Conservation (phyloP, 2,797 vertebrate genomes). For the Xenentodon cancila region DNA sequence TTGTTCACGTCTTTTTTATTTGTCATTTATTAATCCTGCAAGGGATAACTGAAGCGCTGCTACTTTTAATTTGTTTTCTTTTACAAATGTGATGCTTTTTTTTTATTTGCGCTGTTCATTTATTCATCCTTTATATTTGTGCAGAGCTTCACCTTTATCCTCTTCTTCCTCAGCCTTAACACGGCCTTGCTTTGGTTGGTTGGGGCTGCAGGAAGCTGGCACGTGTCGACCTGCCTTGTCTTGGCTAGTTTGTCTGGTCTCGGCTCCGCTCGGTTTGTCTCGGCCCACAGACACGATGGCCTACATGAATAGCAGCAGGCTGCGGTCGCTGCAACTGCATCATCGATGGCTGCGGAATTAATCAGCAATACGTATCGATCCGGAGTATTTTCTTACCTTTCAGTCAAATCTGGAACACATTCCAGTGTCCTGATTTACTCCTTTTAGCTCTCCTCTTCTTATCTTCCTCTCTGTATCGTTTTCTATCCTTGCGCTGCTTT, state of each 20-base stretch:
- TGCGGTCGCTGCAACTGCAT: conserved; percentile 26
- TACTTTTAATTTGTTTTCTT: too few species aligned
- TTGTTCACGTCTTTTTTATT: too few species aligned
- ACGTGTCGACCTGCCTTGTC: too few species aligned
- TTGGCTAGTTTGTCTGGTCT: too few species aligned
- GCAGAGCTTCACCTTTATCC: too few species aligned
- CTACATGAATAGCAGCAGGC: conserved; percentile 60
- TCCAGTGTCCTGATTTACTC: conserved; percentile 25
- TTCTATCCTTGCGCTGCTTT: not conserved
- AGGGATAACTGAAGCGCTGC: too few species aligned
- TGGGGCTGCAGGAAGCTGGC: conserved; percentile 42
- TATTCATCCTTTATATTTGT: too few species aligned
- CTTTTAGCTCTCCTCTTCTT: conserved; percentile 21
- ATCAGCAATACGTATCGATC: conserved; percentile 32
- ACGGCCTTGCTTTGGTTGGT: conserved; percentile 40
- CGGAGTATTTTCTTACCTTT: conserved; percentile 59
- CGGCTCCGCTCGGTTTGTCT: conserved; percentile 45
- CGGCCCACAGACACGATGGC: conserved; percentile 75
- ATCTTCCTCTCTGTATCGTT: conserved; percentile 13
- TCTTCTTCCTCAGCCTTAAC: conserved; percentile 15
- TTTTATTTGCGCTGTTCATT: too few species aligned
- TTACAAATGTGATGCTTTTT: too few species aligned
- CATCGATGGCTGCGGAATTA: conserved; percentile 12
- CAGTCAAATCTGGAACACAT: conserved; percentile 64
- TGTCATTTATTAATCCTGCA: too few species aligned